Conservation (phyloP, 2,797 vertebrate genomes). For the Fundulus diaphanus region DNA sequence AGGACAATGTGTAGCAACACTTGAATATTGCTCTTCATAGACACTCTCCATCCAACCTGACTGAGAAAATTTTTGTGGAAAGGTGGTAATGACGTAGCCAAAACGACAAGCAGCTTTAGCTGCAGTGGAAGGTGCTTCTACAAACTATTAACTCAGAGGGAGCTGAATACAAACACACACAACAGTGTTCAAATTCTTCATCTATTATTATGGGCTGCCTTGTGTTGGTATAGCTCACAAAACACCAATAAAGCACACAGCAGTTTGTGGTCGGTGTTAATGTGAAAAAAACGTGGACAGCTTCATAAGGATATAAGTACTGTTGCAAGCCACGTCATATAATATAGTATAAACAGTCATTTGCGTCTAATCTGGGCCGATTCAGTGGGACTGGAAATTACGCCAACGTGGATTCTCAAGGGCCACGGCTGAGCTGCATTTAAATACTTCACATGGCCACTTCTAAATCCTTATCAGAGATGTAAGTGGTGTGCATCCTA, state of each 20-base stretch:
- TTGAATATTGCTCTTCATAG: neutral
- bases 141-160: neutral
- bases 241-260: neutral
- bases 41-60: neutral
- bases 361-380: slow-evolving; percentile 60
- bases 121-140: neutral
- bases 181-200: too few relatives aligned
- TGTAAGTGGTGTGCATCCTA: slow-evolving; percentile 15
- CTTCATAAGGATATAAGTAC: neutral
- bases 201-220: neutral
- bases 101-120: neutral
- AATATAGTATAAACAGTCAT: slow-evolving; percentile 36
- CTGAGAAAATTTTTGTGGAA: neutral
- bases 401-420: slow-evolving; percentile 40
- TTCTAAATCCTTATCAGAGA: slow-evolving; percentile 49
- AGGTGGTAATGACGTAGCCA: neutral
- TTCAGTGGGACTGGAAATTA: slow-evolving; percentile 52
- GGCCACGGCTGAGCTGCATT: slow-evolving; percentile 36
- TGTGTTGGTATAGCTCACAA: neutral
- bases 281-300: neutral
- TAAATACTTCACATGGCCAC: slow-evolving; percentile 47
- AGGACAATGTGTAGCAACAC: neutral
- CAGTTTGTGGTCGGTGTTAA: neutral
- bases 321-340: neutral
- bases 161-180: too few relatives aligned